These are phyloP conservation scores for Cosmopolites sordidus DNA, from an alignment of 2,888 invertebrate species.

Conservation along the genomic window DNA sequence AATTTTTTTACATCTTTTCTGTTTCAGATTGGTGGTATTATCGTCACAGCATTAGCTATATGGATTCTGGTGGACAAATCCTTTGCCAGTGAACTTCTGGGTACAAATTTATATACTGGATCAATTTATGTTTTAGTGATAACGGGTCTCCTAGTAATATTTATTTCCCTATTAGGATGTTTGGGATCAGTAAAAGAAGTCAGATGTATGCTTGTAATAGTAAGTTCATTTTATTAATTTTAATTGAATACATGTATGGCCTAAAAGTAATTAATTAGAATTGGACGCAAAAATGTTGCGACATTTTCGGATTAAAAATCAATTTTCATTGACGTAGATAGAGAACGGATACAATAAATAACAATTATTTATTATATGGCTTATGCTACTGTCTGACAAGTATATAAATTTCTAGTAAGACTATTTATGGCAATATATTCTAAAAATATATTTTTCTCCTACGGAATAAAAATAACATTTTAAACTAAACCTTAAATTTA, in stretches of 20 bases:
- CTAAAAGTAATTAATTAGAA: too few species aligned
- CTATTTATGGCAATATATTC: too few species aligned
- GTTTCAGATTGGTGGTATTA: constrained; percentile 70
- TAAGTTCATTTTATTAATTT: constrained; percentile 50
- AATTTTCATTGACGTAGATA: background rate
- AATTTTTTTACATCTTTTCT: constrained; percentile 6
- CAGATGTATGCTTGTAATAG: constrained; percentile 87
- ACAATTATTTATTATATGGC: too few species aligned
- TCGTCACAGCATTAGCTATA: constrained; percentile 73
- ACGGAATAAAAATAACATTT: too few species aligned
- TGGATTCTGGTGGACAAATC: constrained; percentile 84
- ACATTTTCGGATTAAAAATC: background rate
- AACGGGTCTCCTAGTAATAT: constrained; percentile 74
- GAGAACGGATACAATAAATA: too few species aligned
- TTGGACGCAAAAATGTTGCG: too few species aligned
- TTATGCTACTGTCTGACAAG: too few species aligned
- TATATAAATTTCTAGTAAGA: too few species aligned
- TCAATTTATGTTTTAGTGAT: constrained; percentile 80
- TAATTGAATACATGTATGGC: too few species aligned
- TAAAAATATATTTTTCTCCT: too few species aligned
- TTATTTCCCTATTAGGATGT: constrained; percentile 87
- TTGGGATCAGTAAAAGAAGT: constrained; percentile 92
- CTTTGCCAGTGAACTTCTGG: constrained; percentile 78
- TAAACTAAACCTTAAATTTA: too few species aligned
- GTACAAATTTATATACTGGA: constrained; percentile 82